phyloP scores from a whole-genome alignment of 2,797 vertebrate genomes.

The Microcaecilia unicolor region DNA sequence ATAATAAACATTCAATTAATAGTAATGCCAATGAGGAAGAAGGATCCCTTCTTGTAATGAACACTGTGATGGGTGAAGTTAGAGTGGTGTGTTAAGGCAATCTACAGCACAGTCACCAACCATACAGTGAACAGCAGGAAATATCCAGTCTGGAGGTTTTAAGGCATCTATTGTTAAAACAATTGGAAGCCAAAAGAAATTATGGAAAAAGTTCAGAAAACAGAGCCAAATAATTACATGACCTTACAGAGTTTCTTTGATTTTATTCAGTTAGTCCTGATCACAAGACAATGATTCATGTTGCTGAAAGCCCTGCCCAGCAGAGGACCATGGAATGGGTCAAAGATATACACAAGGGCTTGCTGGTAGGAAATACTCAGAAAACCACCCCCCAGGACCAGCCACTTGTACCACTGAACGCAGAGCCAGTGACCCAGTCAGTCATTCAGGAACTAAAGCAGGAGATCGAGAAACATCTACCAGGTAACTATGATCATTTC shows the following conservation, averaged over 20 bases:
- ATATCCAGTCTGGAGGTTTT: no score
- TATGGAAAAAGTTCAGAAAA: no score
- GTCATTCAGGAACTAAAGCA: constrained; percentile 38
- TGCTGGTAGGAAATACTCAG: constrained; percentile 36
- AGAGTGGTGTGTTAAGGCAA: no score
- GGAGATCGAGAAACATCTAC: constrained; percentile 30
- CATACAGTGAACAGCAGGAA: no score
- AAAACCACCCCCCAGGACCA: constrained; percentile 38
- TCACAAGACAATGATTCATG: constrained; percentile 62
- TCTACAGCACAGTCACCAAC: no score
- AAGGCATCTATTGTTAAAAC: no score
- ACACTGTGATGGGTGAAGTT: no score
- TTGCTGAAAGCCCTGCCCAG: constrained; percentile 19
- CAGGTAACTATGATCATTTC: constrained; percentile 72
- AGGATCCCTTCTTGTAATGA: no score
- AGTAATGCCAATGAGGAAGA: no score
- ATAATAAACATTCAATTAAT: no score
- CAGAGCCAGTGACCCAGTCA: constrained; percentile 31
- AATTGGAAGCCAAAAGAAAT: no score
- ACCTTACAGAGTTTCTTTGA: not conserved
- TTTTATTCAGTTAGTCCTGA: constrained; percentile 62
- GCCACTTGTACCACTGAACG: constrained; percentile 10
- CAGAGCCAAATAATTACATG: no score
- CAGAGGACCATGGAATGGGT: constrained; percentile 24
- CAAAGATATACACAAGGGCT: constrained; percentile 18